Percentiles rank a stretch among this genome's conserved stretches.
phyloP scores from a whole-genome alignment of 2,797 vertebrate species.

The Sebastes glaucus region DNA sequence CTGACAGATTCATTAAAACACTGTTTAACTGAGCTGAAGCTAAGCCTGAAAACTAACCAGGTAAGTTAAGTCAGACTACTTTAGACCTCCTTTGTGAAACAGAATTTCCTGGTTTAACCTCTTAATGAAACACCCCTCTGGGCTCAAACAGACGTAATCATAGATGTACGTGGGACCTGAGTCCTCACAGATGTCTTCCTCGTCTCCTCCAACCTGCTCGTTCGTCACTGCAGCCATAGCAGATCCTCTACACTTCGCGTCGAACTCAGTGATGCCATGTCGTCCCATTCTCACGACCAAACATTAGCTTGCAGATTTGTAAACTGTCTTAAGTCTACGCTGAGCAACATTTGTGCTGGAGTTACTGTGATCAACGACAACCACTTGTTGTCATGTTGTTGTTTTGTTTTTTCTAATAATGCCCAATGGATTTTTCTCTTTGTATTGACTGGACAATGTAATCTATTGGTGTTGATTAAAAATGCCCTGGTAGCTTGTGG shows the following conservation, averaged over 20 bases:
- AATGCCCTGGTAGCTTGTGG: slow-evolving; percentile 83
- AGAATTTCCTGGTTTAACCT: not conserved
- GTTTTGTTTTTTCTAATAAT: slow-evolving; percentile 42
- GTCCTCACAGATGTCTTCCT: slow-evolving; percentile 72
- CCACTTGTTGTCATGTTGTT: slow-evolving; percentile 61
- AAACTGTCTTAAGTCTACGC: slow-evolving; percentile 51
- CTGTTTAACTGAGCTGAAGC: not conserved
- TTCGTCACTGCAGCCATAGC: slow-evolving; percentile 60
- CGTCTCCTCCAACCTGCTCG: slow-evolving; percentile 48
- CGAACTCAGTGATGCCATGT: slow-evolving; percentile 50
- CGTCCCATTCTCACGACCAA: slow-evolving; percentile 30
- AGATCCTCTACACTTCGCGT: slow-evolving; percentile 35
- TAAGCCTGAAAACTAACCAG: not conserved
- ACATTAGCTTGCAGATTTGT: slow-evolving; percentile 62
- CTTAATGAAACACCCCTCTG: slow-evolving; percentile 22
- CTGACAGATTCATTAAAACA: not conserved
- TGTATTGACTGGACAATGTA: slow-evolving; percentile 81
- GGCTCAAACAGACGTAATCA: slow-evolving; percentile 33
- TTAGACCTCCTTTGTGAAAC: not conserved
- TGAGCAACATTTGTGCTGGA: slow-evolving; percentile 71
- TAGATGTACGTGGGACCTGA: slow-evolving; percentile 42
- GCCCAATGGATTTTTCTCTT: slow-evolving; percentile 76
- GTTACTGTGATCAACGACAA: slow-evolving; percentile 73
- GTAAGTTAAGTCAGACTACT: not conserved
- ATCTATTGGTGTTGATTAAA: slow-evolving; percentile 81